Evolutionary conservation across 2,888 invertebrate genomes (phyloP).

Genomic region (Cynaeus angustus): DNA sequence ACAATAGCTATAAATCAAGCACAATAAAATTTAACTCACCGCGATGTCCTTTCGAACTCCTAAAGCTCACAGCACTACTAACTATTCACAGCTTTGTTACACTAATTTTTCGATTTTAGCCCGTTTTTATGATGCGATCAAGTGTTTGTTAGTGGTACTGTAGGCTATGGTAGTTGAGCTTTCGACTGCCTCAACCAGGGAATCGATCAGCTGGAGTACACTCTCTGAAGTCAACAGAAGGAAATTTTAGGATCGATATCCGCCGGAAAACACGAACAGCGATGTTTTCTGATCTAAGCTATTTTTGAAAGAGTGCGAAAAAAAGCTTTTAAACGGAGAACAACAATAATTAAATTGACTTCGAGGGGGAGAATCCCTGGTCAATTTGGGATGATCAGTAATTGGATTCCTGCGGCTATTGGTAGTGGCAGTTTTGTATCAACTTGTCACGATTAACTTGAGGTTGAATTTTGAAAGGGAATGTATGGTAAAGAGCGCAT

Average conservation of each 20-base stretch:
- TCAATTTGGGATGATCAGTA: constrained; percentile 1
- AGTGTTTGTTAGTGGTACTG: constrained; percentile 44
- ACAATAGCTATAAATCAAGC: not conserved
- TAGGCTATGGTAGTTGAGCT: constrained; percentile 54
- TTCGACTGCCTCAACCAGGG: constrained; percentile 57
- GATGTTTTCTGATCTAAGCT: not conserved
- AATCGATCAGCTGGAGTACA: constrained; percentile 70
- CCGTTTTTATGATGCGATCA: constrained; percentile 14
- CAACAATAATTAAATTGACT: constrained; percentile 10
- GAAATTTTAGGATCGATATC: constrained; percentile 57
- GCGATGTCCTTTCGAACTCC: constrained; percentile 14
- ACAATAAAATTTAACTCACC: constrained; percentile 24
- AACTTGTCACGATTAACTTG: constrained; percentile 26
- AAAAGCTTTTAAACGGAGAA: constrained; percentile 9
- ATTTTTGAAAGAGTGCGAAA: constrained; percentile 9
- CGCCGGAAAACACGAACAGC: constrained; percentile 10
- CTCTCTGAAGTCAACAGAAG: constrained; percentile 57
- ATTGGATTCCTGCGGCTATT: constrained; percentile 25
- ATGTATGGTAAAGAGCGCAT: constrained; percentile 60
- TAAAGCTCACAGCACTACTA: constrained; percentile 10
- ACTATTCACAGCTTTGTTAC: constrained; percentile 5
- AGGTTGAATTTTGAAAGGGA: constrained; percentile 46
- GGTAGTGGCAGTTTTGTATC: constrained; percentile 29
- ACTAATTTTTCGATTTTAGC: constrained; percentile 20
- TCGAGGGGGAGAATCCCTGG: not conserved